These are phyloP conservation scores for Lobophora halterata DNA, from an alignment of 2,888 invertebrate genomes.

Conservation along the genomic window DNA sequence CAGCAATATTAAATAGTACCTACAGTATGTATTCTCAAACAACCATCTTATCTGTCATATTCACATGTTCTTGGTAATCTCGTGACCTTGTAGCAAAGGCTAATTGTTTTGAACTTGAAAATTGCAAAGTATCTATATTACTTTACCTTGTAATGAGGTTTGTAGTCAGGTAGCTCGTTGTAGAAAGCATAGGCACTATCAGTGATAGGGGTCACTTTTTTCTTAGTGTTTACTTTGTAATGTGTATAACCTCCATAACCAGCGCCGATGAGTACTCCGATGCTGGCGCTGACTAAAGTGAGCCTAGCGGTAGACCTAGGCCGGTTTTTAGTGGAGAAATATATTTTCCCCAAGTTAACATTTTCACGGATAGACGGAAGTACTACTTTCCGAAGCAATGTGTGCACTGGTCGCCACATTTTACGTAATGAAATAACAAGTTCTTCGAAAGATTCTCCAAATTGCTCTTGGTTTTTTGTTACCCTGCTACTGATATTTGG, in stretches of 20 bases:
- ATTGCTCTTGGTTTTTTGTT: conserved; percentile 17
- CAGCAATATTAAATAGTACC: too few species aligned
- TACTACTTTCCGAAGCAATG: conserved; percentile 55
- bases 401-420: conserved; percentile 69
- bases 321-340: conserved; percentile 62
- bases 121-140: conserved; percentile 2
- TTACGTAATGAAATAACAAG: conserved; percentile 23
- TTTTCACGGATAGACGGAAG: conserved; percentile 57
- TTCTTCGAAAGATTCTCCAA: neutral
- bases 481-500: neutral
- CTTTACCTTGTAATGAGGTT: conserved; percentile 74
- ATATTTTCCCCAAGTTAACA: conserved; percentile 44
- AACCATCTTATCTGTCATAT: too few species aligned
- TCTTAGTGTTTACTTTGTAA: conserved; percentile 68
- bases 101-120: neutral
- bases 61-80: too few species aligned
- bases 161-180: conserved; percentile 69
- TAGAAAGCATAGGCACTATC: conserved; percentile 70
- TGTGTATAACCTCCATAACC: conserved; percentile 78
- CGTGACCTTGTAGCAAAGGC: too few species aligned
- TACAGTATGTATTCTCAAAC: too few species aligned
- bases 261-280: conserved; percentile 80
- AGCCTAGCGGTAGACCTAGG: conserved; percentile 68
- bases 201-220: conserved; percentile 41
- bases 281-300: conserved; percentile 79